Percentiles rank a stretch among this genome's conserved stretches.
These are phyloP conservation scores for Urophycis tenuis DNA, from an alignment of 2,797 vertebrate species.

Conservation along the genomic window DNA sequence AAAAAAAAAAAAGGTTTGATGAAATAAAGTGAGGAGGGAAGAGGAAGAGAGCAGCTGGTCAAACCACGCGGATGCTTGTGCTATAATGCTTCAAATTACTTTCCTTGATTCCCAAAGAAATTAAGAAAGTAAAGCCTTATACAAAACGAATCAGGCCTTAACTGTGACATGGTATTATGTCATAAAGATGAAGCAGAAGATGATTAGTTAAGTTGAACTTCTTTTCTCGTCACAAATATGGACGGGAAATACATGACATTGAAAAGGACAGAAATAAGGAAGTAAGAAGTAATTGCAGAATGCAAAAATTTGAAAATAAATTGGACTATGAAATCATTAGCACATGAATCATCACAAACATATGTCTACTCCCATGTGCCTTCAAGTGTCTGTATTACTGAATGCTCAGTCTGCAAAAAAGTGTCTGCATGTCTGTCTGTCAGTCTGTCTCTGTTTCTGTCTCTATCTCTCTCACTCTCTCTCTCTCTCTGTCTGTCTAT, in stretches of 20 bases:
- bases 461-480: not conserved
- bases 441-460: not conserved
- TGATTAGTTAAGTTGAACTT: not conserved
- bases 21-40: not conserved
- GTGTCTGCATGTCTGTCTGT: not conserved
- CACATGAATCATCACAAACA: not conserved
- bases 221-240: not conserved
- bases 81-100: not conserved
- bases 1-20: not conserved
- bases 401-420: not conserved
- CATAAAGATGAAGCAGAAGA: not conserved
- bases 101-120: not conserved
- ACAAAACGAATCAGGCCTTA: not conserved
- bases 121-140: not conserved
- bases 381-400: not conserved
- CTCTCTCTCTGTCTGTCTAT: conserved; percentile 2
- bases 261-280: not conserved
- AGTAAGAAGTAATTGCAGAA: not conserved
- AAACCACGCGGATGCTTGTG: not conserved
- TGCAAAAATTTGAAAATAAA: not conserved
- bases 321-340: not conserved
- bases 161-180: not conserved
- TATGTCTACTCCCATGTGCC: not conserved
- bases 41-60: not conserved
- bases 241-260: not conserved